Conservation (phyloP, 1,140 invertebrate genomes). For the Drosophila equinoxialis region DNA sequence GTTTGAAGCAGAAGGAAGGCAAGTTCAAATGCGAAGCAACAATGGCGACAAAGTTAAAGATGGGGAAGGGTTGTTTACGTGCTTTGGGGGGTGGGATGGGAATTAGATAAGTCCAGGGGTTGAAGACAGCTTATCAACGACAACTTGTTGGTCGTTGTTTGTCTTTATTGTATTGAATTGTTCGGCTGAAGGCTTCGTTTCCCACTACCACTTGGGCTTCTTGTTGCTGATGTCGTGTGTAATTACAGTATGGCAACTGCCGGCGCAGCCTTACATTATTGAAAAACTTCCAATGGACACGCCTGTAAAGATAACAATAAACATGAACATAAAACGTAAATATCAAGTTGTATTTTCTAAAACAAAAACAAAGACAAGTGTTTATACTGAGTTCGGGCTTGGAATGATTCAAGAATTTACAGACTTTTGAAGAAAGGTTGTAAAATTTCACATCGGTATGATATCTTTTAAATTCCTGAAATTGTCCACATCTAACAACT, state of each 20-base stretch:
- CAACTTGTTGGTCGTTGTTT: conserved; percentile 50
- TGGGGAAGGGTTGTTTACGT: neutral
- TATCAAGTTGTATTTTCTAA: conserved; percentile 20
- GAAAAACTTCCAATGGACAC: conserved; percentile 45
- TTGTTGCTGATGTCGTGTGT: conserved; percentile 34
- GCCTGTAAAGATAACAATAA: conserved; percentile 29
- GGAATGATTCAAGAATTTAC: too few relatives aligned
- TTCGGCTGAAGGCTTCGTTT: conserved; percentile 2
- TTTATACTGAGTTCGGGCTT: conserved; percentile 3
- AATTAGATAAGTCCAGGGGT: neutral
- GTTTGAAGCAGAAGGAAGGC: conserved; percentile 17
- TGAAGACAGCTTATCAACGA: conserved; percentile 18
- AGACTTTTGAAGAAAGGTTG: too few relatives aligned
- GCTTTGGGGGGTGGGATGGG: neutral
- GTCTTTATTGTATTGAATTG: conserved; percentile 15
- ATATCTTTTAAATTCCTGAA: too few relatives aligned
- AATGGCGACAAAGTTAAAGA: neutral
- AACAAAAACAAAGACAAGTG: conserved; percentile 31
- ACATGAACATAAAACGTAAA: conserved; percentile 13
- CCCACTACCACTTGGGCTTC: too few relatives aligned
- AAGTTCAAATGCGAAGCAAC: conserved; percentile 9
- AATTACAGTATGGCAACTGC: conserved; percentile 44
- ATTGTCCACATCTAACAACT: too few relatives aligned
- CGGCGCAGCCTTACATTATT: conserved; percentile 53
- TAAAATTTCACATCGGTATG: too few relatives aligned